phyloP scores from a whole-genome alignment of 2,797 vertebrate genomes.

The Sarcoramphus papa region DNA sequence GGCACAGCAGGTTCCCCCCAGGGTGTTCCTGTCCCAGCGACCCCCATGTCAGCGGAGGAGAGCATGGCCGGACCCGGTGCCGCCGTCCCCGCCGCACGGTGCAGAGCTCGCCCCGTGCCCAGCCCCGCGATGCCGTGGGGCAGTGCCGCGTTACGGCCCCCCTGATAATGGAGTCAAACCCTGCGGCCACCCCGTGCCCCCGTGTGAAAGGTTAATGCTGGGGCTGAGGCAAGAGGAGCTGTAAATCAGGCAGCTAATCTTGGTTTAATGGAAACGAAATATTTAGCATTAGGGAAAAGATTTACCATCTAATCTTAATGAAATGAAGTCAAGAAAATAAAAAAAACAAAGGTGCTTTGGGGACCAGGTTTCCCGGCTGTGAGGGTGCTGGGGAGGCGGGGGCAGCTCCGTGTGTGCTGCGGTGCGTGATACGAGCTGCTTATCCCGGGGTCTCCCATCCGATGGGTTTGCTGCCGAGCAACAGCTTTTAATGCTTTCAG shows the following conservation, averaged over 20 bases:
- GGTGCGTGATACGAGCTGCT: background rate
- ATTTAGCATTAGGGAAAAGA: slow-evolving; percentile 35
- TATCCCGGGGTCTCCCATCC: fast-evolving
- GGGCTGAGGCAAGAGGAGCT: background rate
- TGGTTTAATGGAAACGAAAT: slow-evolving; percentile 45
- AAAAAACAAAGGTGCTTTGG: background rate
- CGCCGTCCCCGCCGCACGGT: fast-evolving
- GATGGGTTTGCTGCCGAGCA: fast-evolving
- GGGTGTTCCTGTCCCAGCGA: background rate
- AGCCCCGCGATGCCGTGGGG: fast-evolving
- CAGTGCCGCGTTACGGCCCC: fast-evolving
- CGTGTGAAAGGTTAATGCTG: fast-evolving
- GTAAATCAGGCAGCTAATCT: background rate
- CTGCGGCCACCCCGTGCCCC: fast-evolving
- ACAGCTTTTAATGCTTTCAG: background rate
- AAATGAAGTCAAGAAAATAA: slow-evolving; percentile 23
- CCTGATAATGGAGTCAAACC: fast-evolving
- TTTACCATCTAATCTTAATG: slow-evolving; percentile 30
- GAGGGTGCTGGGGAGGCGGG: background rate
- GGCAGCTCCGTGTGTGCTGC: background rate
- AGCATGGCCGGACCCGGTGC: fast-evolving
- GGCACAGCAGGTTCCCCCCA: background rate
- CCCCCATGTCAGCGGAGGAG: background rate
- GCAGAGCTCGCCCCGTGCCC: fast-evolving
- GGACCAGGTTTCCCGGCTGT: background rate